Evolutionary conservation across 2,797 vertebrate species (phyloP), one percentile per base, ranked within the genome.

Genomic region (Strix occidentalis): DNA sequence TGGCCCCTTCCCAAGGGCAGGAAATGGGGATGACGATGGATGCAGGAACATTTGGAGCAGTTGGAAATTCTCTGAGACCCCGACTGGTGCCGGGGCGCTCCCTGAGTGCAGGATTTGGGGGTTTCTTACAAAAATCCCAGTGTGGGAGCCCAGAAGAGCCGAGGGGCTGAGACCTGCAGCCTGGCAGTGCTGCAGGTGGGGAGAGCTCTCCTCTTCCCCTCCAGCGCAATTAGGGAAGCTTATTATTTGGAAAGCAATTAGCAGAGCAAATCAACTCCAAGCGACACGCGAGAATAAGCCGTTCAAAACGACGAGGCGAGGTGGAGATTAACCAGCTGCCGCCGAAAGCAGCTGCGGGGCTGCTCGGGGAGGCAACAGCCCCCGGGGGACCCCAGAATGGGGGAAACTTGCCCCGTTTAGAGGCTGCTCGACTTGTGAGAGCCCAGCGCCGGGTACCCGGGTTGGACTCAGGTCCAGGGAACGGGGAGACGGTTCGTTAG

Each of bases 201-300:
- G 63, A 78, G 41, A 83, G 66, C 69, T 50, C 82, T 25, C 76
- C 85, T 58, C 25, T 1, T 5, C 60, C 24, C 64, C 17, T 9
- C 64, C 84, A 33, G 77, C 3, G 2, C 85, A 96, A 97, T 97
- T 96, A 97, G 72, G 51, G 81, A 95, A 93, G 85, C 84, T 96
- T 58, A 80, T 96, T 96, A 97, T 84, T 92, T 87, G 66, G 70
- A 83, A 94, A 91, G 61, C 65, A 80, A 97, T 98, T 97, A 98
- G 92, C 94, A 89, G 41, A 95, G 96, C 87, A 97, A 93, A 97
- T 89, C 94, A 95, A 92, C 65, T 93, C 65, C 54, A 87, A 95
- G 93, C 46, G 31, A 89, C 91, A 66, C 16, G 45, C 48, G 31
- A 91, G 93, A 96, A 89, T 25, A 88, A 90, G 79, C 58, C 10